phyloP scores from a whole-genome alignment of 2,888 invertebrate species.

The Sceliomorpha sp. region DNA sequence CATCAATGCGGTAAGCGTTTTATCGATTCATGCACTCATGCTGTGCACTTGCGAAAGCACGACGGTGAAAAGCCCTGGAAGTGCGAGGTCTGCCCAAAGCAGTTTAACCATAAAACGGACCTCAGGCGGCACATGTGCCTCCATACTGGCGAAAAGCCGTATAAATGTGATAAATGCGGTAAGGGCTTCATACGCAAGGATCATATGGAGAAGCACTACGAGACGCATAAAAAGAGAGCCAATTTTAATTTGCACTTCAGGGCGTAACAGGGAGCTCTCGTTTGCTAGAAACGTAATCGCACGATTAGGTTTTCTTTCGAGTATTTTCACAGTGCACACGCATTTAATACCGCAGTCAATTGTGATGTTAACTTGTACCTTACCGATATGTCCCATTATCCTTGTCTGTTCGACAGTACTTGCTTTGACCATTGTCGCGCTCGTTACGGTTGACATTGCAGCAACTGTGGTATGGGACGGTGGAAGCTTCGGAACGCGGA shows the following conservation, averaged over 20 bases:
- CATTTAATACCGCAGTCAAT: no score
- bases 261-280: slow-evolving; percentile 66
- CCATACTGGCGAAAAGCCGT: slow-evolving; percentile 93
- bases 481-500: no score
- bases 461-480: no score
- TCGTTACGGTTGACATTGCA: no score
- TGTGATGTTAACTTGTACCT: no score
- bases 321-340: no score
- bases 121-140: slow-evolving; percentile 92
- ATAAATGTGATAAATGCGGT: slow-evolving; percentile 89
- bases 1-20: slow-evolving; percentile 92
- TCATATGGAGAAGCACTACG: slow-evolving; percentile 93
- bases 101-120: slow-evolving; percentile 95
- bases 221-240: slow-evolving; percentile 84
- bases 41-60: slow-evolving; percentile 89
- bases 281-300: no score
- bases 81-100: slow-evolving; percentile 91
- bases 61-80: slow-evolving; percentile 92
- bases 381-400: no score
- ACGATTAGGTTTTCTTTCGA: no score
- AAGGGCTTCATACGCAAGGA: slow-evolving; percentile 95
- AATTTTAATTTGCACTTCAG: slow-evolving; percentile 71
- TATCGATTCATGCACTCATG: slow-evolving; percentile 86
- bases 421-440: no score
- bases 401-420: no score